phyloP scores from a whole-genome alignment of 2,888 invertebrate species.

The Ceraclea dissimilis region DNA sequence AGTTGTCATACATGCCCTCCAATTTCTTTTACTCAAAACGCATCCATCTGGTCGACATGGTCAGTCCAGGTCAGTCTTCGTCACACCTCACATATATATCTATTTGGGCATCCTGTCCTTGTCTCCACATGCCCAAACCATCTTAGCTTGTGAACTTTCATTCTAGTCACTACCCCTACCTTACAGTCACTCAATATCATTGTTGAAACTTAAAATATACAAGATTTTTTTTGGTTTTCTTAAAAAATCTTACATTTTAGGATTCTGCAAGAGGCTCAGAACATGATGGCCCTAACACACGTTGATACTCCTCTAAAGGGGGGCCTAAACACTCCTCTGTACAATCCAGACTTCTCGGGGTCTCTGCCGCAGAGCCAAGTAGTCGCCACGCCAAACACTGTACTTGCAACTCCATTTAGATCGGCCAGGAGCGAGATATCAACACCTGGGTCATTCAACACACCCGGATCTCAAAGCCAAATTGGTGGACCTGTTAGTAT shows the following conservation, averaged over 20 bases:
- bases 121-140: too few relatives aligned
- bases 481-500: conserved; percentile 15
- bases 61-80: too few relatives aligned
- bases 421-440: conserved; percentile 60
- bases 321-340: conserved; percentile 89
- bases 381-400: conserved; percentile 83
- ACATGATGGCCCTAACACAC: conserved; percentile 96
- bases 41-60: too few relatives aligned
- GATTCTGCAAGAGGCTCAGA: conserved; percentile 91
- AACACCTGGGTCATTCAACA: conserved; percentile 51
- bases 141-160: too few relatives aligned
- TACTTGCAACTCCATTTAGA: conserved; percentile 79
- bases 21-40: too few relatives aligned
- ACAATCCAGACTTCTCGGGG: conserved; percentile 82
- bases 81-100: too few relatives aligned
- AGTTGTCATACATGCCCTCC: too few relatives aligned
- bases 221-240: too few relatives aligned
- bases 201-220: too few relatives aligned
- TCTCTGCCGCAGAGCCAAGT: conserved; percentile 64
- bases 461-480: conserved; percentile 40
- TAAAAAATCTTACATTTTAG: conserved; percentile 33
- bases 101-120: too few relatives aligned
- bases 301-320: conserved; percentile 97
- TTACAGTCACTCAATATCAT: too few relatives aligned
- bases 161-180: too few relatives aligned